Percentiles rank a stretch among this genome's conserved stretches.
Conservation (phyloP, 2,797 vertebrate genomes). For the Chaunax sp. region DNA sequence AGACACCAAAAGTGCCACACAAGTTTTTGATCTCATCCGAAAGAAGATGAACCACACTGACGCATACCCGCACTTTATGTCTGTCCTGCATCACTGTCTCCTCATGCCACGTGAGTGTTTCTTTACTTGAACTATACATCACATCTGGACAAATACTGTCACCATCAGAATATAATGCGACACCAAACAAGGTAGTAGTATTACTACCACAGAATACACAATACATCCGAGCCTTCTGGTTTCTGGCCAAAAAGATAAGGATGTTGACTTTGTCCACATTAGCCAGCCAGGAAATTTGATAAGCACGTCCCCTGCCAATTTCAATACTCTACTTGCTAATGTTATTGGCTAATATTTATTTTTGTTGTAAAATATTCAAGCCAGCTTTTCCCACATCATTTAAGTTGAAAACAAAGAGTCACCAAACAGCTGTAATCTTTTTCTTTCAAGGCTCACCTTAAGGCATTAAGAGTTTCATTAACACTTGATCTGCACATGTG, state of each 20-base stretch:
- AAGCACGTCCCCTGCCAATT: constrained; percentile 50
- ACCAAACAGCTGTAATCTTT: neutral
- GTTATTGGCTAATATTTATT: constrained; percentile 18
- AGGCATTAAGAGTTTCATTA: constrained; percentile 1
- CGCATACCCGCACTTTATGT: constrained; percentile 98
- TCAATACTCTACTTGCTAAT: constrained; percentile 23
- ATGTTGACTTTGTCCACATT: constrained; percentile 63
- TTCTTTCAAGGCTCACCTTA: neutral
- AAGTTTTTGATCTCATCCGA: constrained; percentile 97
- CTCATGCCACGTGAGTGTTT: constrained; percentile 97
- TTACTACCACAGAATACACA: constrained; percentile 28
- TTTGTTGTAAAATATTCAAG: neutral
- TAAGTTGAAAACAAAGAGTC: constrained; percentile 19
- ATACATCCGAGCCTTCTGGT: constrained; percentile 22
- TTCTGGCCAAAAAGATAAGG: constrained; percentile 60
- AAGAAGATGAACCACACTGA: constrained; percentile 98
- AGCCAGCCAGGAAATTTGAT: constrained; percentile 37
- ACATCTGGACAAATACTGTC: neutral
- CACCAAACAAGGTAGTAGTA: neutral
- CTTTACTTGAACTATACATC: neutral
- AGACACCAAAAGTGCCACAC: constrained; percentile 97
- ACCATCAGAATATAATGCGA: constrained; percentile 1
- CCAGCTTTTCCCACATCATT: constrained; percentile 19
- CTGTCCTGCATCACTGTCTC: constrained; percentile 98
- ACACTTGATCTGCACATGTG: neutral